These are phyloP conservation scores for Momotus momota DNA, from an alignment of 2,797 vertebrate species.

Conservation along the genomic window DNA sequence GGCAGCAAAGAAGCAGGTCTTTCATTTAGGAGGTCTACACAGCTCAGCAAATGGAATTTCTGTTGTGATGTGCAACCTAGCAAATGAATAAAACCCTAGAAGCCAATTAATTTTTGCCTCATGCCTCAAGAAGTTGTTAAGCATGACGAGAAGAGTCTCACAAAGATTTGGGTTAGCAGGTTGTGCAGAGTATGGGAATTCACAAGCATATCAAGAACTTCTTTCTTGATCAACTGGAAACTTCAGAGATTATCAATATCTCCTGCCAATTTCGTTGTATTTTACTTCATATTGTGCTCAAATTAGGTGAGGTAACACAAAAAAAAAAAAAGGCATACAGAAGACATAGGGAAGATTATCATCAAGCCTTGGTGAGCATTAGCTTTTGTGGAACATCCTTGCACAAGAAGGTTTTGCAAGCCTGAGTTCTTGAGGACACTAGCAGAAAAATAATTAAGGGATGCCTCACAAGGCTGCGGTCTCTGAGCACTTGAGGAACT, in stretches of 20 bases:
- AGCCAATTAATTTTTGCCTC: background rate
- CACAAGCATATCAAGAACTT: background rate
- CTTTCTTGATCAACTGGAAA: background rate
- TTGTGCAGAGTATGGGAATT: background rate
- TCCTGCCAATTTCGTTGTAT: background rate
- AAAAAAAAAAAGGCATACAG: rapidly evolving
- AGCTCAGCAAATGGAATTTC: background rate
- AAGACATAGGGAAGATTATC: background rate
- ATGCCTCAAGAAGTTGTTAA: background rate
- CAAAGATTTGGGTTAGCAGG: background rate
- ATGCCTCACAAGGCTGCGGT: background rate
- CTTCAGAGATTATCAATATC: background rate
- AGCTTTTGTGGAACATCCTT: background rate
- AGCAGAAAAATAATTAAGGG: background rate
- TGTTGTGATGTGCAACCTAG: rapidly evolving
- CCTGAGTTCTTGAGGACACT: background rate
- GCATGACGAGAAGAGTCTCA: background rate
- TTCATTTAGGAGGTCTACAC: background rate
- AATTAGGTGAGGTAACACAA: rapidly evolving
- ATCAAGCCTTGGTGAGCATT: background rate
- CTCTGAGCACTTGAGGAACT: background rate
- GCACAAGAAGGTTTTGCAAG: background rate
- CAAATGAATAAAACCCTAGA: background rate
- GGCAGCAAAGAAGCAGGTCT: background rate
- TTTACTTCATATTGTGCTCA: background rate